Evolutionary conservation across 2,113 vertebrate genomes (phyloP), one percentile per base, ranked within the genome.

Genomic region (Gymnorhina tibicen): DNA sequence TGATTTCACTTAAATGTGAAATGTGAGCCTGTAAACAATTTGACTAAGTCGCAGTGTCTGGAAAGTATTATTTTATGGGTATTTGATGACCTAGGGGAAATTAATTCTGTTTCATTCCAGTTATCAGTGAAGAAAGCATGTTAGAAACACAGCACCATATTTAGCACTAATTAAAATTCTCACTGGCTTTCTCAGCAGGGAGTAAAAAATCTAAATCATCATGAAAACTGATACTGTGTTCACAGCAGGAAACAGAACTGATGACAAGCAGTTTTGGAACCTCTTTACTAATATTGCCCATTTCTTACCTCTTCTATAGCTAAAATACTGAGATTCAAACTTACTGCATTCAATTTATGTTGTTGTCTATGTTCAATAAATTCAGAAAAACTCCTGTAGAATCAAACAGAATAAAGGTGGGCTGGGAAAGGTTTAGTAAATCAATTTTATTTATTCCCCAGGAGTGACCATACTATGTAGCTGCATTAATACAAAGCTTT

Each of bases 111-210:
- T 79, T 85, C 23, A 30, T 67, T 92, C 50, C 56, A 85, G 75
- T 96, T 97, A 85, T 68, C 76, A 78, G 32, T 77, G 35, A 47
- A 88, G 83, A 68, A 21, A 56, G 6, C 44, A 18, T 9, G 17
- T 67, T 69, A 59, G 74, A 87, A 82, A 35, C 44, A 37, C 28
- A 85, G 30, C 18, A 78, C 20, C 26, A 33, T 49, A 47, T 87
- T 81, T 96, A 41, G 10, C 60, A 75, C 52, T 69, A 86, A 94
- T 92, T 91, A 75, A 80, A 77, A 74, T 72, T 77, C 66, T 93
- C 32, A 30, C 39, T 91, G 56, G 33, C 37, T 92, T 81, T 93
- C 81, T 87, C 55, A 91, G 69, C 42, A 78, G 73, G 62, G 89
- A 62, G 30, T 87, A 20, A 93, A 89, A 60, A 47, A 13, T 5